phyloP scores from a whole-genome alignment of 2,113 vertebrate genomes.

The Salvator merianae region DNA sequence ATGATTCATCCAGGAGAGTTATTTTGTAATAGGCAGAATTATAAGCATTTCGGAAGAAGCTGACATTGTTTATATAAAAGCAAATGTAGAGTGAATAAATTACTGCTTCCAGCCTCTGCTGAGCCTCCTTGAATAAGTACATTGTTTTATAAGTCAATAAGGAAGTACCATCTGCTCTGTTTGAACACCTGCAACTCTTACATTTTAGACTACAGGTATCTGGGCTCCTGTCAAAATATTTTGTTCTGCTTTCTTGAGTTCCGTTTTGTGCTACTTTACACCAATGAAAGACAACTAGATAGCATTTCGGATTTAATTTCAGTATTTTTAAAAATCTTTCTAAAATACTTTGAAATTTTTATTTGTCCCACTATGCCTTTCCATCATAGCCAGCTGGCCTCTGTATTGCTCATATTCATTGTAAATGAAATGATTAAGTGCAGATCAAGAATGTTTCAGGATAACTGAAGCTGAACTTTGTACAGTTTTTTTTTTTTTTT shows the following conservation, averaged over 20 bases:
- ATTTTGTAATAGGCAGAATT: constrained; percentile 1
- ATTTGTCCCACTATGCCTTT: background rate
- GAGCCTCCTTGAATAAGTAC: constrained; percentile 22
- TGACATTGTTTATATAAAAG: constrained; percentile 24
- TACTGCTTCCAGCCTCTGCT: background rate
- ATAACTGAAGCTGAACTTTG: no score
- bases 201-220: constrained; percentile 15
- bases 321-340: background rate
- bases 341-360: background rate
- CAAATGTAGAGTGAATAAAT: constrained; percentile 3
- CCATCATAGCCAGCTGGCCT: background rate
- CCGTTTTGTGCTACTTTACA: background rate
- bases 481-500: no score
- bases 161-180: constrained; percentile 17
- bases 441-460: background rate
- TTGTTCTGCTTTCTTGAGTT: constrained; percentile 12
- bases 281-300: background rate
- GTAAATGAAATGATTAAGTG: background rate
- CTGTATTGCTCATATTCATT: background rate
- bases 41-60: constrained; percentile 19
- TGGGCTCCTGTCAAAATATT: constrained; percentile 36
- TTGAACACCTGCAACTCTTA: constrained; percentile 8
- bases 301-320: background rate
- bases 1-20: constrained; percentile 8
- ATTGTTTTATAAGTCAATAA: constrained; percentile 28